Base-by-base conservation (phyloP, 2,888 invertebrate species). In the Ichneumoninae sp. region DNA sequence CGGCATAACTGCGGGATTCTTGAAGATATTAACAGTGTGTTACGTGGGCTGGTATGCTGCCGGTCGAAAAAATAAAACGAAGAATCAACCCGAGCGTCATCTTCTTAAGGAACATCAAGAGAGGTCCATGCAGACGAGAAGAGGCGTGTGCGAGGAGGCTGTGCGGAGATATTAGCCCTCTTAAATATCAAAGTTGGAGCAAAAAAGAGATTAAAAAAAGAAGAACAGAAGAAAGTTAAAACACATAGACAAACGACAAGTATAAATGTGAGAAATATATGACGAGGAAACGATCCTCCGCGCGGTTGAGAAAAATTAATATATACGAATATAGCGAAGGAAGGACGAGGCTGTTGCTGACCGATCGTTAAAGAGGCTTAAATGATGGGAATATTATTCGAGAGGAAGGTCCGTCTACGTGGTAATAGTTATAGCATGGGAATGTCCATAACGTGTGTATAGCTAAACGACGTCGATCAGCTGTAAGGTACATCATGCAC, bases 351-450 rank as follows among this genome's bases (percentile, higher is more conserved):
- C 65, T 68, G 72, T 66, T 75, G 69, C 65, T 76, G 85, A 88
- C 86, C 86, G 89, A 87, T 91, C 90, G 89, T 91, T 91, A 89
- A 91, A 89, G 44, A 47, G 83, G 88, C 84, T 88, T 90, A 90
- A 90, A 89, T 87, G 87, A 91, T 91, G 90, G 88, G 91, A 91
- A 91, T 92, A 91, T 91, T 91, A 91, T 90, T 90, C 90, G 86
- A 82, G 86, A 87, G 86, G 87, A 80, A 85, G 86, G 74, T 84
- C 74, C 85, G 70, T 79, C 57, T 47, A 36, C 52, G 50, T 36
- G 52, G 65, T 76, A 72, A 74, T 78, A 68, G 44, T 78, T 82
- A 57, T 77, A 68, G 30, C 10, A 79, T 33, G 26, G 54, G 40
- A 54, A 40, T 47, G 33, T 57, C 52, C 44, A 65, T 70, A 72